Percentiles rank a stretch among this genome's conserved stretches.
Conservation (phyloP, 2,113 vertebrate species). For the Xiphophorus hellerii region DNA sequence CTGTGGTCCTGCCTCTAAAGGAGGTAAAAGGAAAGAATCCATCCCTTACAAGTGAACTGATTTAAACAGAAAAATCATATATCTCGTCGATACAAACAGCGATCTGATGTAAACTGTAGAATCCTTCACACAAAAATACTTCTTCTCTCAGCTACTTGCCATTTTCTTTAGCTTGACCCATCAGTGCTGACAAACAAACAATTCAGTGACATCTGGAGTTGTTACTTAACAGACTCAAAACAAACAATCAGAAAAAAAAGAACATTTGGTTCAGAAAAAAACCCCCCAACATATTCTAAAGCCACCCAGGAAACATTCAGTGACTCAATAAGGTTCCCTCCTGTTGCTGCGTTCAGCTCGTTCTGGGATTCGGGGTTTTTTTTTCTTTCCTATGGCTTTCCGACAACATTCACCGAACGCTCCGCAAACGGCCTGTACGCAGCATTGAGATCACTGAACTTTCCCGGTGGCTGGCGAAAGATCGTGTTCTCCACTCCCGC, state of each 20-base stretch:
- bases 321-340: slow-evolving; percentile 79
- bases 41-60: slow-evolving; percentile 64
- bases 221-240: slow-evolving; percentile 70
- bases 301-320: slow-evolving; percentile 57
- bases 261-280: slow-evolving; percentile 61
- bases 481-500: slow-evolving; percentile 60
- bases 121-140: slow-evolving; percentile 68
- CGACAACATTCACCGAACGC: too few species aligned
- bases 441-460: slow-evolving; percentile 68
- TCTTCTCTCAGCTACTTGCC: slow-evolving; percentile 29
- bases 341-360: slow-evolving; percentile 56
- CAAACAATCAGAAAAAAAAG: slow-evolving; percentile 52
- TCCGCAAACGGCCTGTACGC: slow-evolving; percentile 29
- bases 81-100: slow-evolving; percentile 69
- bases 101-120: slow-evolving; percentile 72
- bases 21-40: slow-evolving; percentile 46
- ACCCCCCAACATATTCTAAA: too few species aligned
- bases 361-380: background rate
- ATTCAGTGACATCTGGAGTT: slow-evolving; percentile 72
- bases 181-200: slow-evolving; percentile 71
- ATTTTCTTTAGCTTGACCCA: slow-evolving; percentile 55
- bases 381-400: too few species aligned
- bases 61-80: slow-evolving; percentile 61
- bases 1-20: slow-evolving; percentile 34
- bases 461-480: slow-evolving; percentile 49